Base-by-base conservation (phyloP, 2,797 vertebrate genomes). In the Enteromius viviparus region DNA sequence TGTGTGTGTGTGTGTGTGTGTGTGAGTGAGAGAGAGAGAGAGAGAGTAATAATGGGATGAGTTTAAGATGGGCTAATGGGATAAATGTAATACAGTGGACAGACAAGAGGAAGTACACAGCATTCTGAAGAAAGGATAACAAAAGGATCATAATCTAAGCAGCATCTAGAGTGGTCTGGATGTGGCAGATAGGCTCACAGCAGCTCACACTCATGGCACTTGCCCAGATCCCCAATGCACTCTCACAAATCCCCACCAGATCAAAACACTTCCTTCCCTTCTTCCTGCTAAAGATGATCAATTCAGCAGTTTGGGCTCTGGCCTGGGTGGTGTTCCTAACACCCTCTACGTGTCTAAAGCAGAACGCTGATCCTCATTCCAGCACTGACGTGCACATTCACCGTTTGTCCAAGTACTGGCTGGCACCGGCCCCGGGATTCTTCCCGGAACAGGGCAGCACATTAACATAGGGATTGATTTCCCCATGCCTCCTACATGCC, bases 381-480 rank as follows among this genome's bases (percentile, higher is more conserved):
- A 80, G 37, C 60, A 72, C 34, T 23, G 49, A 29, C 17, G 40
- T 4, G 40, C 8, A 3, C 11, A 3, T 29, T 75, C 60, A 49
- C 12, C 32, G 9, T 51, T 62, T 23, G 32, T 69, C 21, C 83
- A 55, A 77, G 15, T 53, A 32, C 23, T 9, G n/a, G 62, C 75
- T 76, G 65, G 85, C 83, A 85, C 75, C 29, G 23, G 69, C 75
- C 66, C 77, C 84, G 72, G n/a, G 47, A 68, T 80, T 60, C 65
- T 83, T 85, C 85, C 84, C 81, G 81, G 82, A 89, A 82, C 72
- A 68, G 32, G 62, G 68, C 83, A 19, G 40, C 79, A 77, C 87
- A 89, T 90, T 89, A 87, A 84, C 89, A 90, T 86, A 82, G 75
- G 74, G 72, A 89, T 88, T 87, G 87, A 89, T 90, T 90, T 89